Conservation (phyloP, 2,888 invertebrate genomes). For the Lomographa bimaculata region DNA sequence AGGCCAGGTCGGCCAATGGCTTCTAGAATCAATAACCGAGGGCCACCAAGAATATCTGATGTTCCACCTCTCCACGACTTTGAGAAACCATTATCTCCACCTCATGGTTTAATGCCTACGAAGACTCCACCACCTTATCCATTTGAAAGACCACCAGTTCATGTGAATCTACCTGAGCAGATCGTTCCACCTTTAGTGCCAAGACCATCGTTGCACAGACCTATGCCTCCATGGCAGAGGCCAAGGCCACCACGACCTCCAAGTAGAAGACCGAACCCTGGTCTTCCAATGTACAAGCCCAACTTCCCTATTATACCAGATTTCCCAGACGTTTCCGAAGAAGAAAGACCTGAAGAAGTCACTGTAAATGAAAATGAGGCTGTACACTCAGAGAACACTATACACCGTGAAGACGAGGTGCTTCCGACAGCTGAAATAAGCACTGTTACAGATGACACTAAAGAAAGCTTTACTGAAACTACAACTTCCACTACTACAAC, state of each 20-base stretch:
- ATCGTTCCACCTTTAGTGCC: constrained; percentile 85
- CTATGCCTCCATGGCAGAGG: constrained; percentile 87
- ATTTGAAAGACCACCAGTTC: constrained; percentile 87
- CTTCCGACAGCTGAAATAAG: constrained; percentile 46
- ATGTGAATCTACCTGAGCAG: constrained; percentile 89
- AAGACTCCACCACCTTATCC: constrained; percentile 88
- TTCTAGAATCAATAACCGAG: constrained; percentile 94
- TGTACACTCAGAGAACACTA: constrained; percentile 61
- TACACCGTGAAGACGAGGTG: constrained; percentile 55
- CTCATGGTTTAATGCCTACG: constrained; percentile 70
- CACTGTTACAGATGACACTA: constrained; percentile 47
- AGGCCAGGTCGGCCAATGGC: constrained; percentile 87
- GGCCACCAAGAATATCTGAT: constrained; percentile 93
- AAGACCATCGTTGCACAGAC: constrained; percentile 83
- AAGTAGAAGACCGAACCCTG: constrained; percentile 78
- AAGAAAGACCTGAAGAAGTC: constrained; percentile 23
- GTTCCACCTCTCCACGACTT: constrained; percentile 88
- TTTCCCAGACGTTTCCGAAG: constrained; percentile 40
- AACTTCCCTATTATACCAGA: constrained; percentile 73
- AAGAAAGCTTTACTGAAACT: constrained; percentile 42
- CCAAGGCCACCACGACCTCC: constrained; percentile 85
- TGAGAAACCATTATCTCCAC: constrained; percentile 79
- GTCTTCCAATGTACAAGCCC: constrained; percentile 85
- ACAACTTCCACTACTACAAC: constrained; percentile 42
- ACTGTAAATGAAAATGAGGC: constrained; percentile 65